Evolutionary conservation across 2,888 invertebrate species (phyloP).

Genomic region (Eledona agricola): DNA sequence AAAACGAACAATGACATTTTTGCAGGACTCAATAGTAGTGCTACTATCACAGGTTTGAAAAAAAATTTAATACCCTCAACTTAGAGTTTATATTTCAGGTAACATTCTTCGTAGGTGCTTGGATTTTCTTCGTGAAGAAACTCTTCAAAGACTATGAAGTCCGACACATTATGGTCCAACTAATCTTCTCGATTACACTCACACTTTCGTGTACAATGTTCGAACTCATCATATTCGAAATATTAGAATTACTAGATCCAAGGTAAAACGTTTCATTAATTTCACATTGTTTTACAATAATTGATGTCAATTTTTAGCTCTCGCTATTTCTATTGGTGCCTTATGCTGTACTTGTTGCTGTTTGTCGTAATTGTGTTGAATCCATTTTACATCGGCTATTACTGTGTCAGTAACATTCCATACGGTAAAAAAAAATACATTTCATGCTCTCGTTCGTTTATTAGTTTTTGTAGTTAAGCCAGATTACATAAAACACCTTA

Average conservation of each 20-base stretch:
- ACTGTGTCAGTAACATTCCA: constrained; percentile 87
- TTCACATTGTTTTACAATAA: neutral
- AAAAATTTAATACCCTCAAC: constrained; percentile 1
- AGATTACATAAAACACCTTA: constrained; percentile 80
- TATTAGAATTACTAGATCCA: constrained; percentile 89
- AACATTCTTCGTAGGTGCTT: constrained; percentile 94
- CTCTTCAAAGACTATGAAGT: constrained; percentile 98
- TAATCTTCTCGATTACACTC: constrained; percentile 96
- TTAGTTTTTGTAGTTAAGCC: constrained; percentile 69
- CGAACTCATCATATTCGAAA: constrained; percentile 99
- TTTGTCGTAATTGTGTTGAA: constrained; percentile 95
- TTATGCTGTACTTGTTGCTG: constrained; percentile 88
- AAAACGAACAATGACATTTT: constrained; percentile 74
- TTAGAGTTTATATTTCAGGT: constrained; percentile 69
- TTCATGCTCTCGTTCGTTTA: constrained; percentile 18
- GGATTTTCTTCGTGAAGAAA: constrained; percentile 98
- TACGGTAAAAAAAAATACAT: constrained; percentile 82
- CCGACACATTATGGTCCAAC: constrained; percentile 90
- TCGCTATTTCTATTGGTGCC: constrained; percentile 93
- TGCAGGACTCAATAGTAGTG: constrained; percentile 85
- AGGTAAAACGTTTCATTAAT: constrained; percentile 65
- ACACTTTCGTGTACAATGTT: constrained; percentile 99
- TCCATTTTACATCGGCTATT: constrained; percentile 97
- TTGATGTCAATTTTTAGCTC: constrained; percentile 69
- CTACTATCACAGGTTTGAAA: constrained; percentile 72